A percentile compares a stretch with the other conserved stretches of the same genome.
phyloP scores from a whole-genome alignment of 2,888 invertebrate species.

The Piscicola geometra region DNA sequence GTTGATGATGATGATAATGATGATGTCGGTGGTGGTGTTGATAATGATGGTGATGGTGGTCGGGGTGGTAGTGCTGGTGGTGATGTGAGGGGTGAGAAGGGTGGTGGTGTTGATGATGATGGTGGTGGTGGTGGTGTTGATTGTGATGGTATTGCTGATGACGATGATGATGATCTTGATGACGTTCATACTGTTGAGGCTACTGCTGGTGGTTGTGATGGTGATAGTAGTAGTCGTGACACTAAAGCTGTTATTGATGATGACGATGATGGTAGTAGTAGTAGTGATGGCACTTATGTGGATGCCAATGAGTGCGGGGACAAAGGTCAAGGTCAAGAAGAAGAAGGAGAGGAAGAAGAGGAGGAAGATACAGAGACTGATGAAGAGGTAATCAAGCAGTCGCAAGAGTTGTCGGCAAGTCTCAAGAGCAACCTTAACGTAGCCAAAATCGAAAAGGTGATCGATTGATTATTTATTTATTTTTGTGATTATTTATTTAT shows the following conservation, averaged over 20 bases:
- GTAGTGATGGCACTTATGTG: no score
- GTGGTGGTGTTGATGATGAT: neutral
- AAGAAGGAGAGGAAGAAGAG: neutral
- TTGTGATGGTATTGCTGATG: constrained; percentile 29
- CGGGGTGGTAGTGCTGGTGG: neutral
- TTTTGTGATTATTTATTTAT: no score
- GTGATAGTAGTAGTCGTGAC: no score
- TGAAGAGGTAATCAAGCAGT: neutral
- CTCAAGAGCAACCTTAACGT: no score
- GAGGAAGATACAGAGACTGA: neutral
- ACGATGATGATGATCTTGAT: constrained; percentile 31
- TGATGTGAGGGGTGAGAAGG: no score
- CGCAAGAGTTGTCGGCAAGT: no score
- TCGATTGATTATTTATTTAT: no score
- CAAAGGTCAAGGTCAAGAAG: constrained; percentile 19
- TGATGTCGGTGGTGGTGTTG: neutral
- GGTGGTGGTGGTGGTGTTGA: constrained; percentile 25
- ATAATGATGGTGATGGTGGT: constrained; percentile 1
- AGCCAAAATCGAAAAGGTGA: no score
- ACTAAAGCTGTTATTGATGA: no score
- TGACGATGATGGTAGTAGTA: no score
- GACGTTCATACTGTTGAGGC: constrained; percentile 27
- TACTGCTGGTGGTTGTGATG: constrained; percentile 3
- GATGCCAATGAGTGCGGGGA: constrained; percentile 11
- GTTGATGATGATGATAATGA: no score